Evolutionary conservation across 37 sponge, comb jelly and placozoan species (phyloP).

Genomic region (Haliclona indistincta): DNA sequence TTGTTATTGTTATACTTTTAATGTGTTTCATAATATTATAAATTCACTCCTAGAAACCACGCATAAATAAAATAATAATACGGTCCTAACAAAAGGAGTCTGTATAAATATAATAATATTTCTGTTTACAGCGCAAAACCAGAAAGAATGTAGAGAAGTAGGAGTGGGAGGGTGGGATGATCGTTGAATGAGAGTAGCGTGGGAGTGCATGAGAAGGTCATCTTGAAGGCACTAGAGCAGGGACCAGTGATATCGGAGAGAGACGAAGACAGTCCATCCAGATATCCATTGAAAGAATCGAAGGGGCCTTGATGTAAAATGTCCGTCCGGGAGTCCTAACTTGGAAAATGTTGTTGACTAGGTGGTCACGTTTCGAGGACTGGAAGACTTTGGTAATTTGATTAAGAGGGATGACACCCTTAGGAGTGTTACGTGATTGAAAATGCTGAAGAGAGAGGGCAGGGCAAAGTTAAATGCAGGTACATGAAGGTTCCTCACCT

Average conservation of each 20-base stretch:
- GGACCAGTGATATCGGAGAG: conserved; percentile 4
- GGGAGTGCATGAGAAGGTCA: too few relatives aligned
- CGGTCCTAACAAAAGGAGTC: too few relatives aligned
- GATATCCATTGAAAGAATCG: conserved; percentile 55
- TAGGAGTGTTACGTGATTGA: conserved; percentile 33
- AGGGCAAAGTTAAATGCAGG: neutral
- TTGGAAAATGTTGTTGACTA: conserved; percentile 60
- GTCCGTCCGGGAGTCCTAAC: conserved; percentile 56
- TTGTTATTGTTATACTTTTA: too few relatives aligned
- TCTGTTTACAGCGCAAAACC: too few relatives aligned
- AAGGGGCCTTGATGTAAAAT: conserved; percentile 65
- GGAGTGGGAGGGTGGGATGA: too few relatives aligned
- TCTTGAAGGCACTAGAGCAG: too few relatives aligned
- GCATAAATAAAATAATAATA: too few relatives aligned
- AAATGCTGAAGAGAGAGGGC: conserved; percentile 35
- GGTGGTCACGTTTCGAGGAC: conserved; percentile 47
- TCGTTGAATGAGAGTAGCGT: too few relatives aligned
- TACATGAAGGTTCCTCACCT: conserved; percentile 38
- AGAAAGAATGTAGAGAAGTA: too few relatives aligned
- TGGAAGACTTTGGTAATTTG: conserved; percentile 58
- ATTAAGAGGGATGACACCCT: conserved; percentile 68
- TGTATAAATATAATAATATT: too few relatives aligned
- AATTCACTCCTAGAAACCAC: too few relatives aligned
- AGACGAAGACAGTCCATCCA: conserved; percentile 69
- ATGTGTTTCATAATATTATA: too few relatives aligned